Base-by-base conservation (phyloP, 2,113 vertebrate genomes). In the Cyprinus carpio region DNA sequence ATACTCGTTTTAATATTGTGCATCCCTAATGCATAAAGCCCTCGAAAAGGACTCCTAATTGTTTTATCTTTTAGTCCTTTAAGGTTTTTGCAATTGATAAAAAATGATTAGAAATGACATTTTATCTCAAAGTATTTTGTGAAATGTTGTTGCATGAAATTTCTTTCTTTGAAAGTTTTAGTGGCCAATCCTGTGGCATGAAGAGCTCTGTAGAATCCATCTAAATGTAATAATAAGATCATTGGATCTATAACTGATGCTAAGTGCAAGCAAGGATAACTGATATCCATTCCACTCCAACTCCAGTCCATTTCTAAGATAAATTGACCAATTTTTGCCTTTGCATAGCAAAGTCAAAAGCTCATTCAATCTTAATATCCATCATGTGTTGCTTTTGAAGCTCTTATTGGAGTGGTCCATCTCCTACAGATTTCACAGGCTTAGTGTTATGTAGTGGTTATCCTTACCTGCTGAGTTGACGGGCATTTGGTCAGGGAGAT, bases 401-500 rank as follows among this genome's bases (percentile, higher is more conserved):
- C 43, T 46, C 60, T 34, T 43, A 40, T 60, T 81, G 27, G 60
- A 31, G 25, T 12, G 23, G 4, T 67, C 62, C 25, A 67, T 81
- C 79, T 65, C 12, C 15, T 67, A 18, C 60, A 65, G n/a, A 65
- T 65, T 64, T 51, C 2, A 3, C 40, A n/a, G n/a, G n/a, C n/a
- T n/a, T n/a, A n/a, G n/a, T n/a, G n/a, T n/a, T n/a, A n/a, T n/a
- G n/a, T n/a, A n/a, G n/a, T n/a, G n/a, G n/a, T n/a, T n/a, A n/a
- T n/a, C n/a, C n/a, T n/a, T n/a, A n/a, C n/a, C n/a, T n/a, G n/a
- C n/a, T n/a, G n/a, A n/a, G n/a, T n/a, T n/a, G n/a, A n/a, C n/a
- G n/a, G n/a, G 10, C 60, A 43, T 86, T 75, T 86, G 46, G 25
- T 79, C 62, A 67, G 27, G 46, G 46, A 34, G 69, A 82, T 85